These are phyloP conservation scores for Kobus ellipsiprymnus DNA, from an alignment of 2,113 vertebrate genomes.

Conservation along the genomic window DNA sequence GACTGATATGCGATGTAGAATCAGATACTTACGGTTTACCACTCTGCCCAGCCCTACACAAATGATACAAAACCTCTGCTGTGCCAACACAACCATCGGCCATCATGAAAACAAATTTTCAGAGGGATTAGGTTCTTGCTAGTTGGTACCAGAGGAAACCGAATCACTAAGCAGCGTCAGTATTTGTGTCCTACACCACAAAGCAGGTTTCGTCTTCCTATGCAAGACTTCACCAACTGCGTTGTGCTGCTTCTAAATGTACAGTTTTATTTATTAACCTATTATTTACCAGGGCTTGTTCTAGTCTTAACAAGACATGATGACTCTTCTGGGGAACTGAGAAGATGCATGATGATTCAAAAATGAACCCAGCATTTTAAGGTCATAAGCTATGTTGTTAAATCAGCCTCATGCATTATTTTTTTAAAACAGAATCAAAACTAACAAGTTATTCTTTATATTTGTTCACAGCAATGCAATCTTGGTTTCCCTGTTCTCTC, in stretches of 20 bases:
- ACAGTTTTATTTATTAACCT: background rate
- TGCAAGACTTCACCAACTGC: background rate
- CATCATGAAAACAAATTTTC: background rate
- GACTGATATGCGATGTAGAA: background rate
- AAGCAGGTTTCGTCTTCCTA: background rate
- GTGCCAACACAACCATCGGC: background rate
- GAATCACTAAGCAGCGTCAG: background rate
- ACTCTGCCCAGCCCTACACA: background rate
- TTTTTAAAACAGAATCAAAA: background rate
- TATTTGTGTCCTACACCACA: background rate
- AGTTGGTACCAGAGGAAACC: background rate
- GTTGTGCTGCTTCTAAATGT: background rate
- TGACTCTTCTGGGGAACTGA: background rate
- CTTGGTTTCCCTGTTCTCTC: background rate
- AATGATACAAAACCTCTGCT: background rate
- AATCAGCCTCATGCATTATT: background rate
- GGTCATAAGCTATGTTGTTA: background rate
- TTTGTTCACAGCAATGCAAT: background rate
- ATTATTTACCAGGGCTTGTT: background rate
- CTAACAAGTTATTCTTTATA: background rate
- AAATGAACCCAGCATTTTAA: background rate
- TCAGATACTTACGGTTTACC: background rate
- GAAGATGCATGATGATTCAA: background rate
- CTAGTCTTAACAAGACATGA: background rate
- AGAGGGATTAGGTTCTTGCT: background rate